Evolutionary conservation across 2,888 invertebrate species (phyloP).

Genomic region (Agonopterix alstromeriana): DNA sequence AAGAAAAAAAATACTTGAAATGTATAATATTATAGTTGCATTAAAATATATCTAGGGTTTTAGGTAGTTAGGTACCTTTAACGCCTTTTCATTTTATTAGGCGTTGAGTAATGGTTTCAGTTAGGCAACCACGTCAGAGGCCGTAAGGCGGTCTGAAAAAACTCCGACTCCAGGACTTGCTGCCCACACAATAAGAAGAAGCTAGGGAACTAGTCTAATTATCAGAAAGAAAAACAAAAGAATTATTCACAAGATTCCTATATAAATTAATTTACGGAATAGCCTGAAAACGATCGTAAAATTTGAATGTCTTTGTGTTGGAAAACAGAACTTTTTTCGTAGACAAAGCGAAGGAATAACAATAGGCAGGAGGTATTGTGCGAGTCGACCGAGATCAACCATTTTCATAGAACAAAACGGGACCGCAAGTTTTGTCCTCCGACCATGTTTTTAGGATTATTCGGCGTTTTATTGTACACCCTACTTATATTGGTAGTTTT

Average conservation of each 20-base stretch:
- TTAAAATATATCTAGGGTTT: too few relatives aligned
- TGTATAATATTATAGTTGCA: too few relatives aligned
- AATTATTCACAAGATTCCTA: neutral
- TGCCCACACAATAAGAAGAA: too few relatives aligned
- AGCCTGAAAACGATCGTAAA: conserved; percentile 16
- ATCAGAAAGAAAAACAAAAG: too few relatives aligned
- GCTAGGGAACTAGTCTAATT: too few relatives aligned
- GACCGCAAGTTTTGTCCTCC: conserved; percentile 29
- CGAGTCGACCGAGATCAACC: conserved; percentile 36
- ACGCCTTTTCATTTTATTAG: too few relatives aligned
- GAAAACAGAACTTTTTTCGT: conserved; percentile 26
- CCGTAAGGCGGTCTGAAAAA: too few relatives aligned
- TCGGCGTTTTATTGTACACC: conserved; percentile 5
- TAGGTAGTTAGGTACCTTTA: too few relatives aligned
- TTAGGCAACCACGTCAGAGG: too few relatives aligned
- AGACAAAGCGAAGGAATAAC: conserved; percentile 40
- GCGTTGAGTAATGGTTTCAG: too few relatives aligned
- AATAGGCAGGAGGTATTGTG: conserved; percentile 23
- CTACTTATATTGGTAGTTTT: conserved; percentile 2
- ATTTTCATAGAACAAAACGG: conserved; percentile 44
- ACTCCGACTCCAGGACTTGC: too few relatives aligned
- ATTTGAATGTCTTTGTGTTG: conserved; percentile 18
- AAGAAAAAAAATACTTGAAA: too few relatives aligned
- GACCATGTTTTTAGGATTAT: conserved; percentile 12
- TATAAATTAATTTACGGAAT: conserved; percentile 20